phyloP scores from a whole-genome alignment of 2,888 invertebrate genomes.

The Andrena minutula region DNA sequence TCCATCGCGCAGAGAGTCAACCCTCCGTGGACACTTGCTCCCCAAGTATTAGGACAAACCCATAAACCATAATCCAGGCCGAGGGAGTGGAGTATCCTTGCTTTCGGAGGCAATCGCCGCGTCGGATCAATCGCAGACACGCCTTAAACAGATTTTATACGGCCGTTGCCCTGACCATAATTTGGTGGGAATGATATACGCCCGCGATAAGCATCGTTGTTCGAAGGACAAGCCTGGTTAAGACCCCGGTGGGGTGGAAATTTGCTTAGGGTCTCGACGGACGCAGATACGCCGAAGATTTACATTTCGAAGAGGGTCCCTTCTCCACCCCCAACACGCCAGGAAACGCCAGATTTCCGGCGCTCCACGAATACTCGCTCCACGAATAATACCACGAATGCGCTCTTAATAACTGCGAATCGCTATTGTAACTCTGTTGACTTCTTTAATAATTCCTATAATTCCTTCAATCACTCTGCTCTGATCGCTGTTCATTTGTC shows the following conservation, averaged over 20 bases:
- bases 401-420: no score
- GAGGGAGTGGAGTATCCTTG: not conserved
- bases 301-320: not conserved
- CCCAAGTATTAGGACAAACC: not conserved
- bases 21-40: not conserved
- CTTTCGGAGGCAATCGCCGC: not conserved
- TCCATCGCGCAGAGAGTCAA: not conserved
- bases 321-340: not conserved
- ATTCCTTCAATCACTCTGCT: no score
- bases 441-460: no score
- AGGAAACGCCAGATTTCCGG: not conserved
- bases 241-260: not conserved
- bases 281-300: not conserved
- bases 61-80: not conserved
- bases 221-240: not conserved
- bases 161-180: conserved; percentile 13
- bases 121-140: conserved; percentile 26
- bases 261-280: not conserved
- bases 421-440: no score
- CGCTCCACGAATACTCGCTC: not conserved
- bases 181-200: conserved; percentile 2
- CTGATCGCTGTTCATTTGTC: no score
- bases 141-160: conserved; percentile 25
- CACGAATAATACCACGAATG: no score
- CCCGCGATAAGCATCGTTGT: conserved; percentile 28